phyloP scores from a whole-genome alignment of 2,797 vertebrate species.

The Crypturellus tataupa region DNA sequence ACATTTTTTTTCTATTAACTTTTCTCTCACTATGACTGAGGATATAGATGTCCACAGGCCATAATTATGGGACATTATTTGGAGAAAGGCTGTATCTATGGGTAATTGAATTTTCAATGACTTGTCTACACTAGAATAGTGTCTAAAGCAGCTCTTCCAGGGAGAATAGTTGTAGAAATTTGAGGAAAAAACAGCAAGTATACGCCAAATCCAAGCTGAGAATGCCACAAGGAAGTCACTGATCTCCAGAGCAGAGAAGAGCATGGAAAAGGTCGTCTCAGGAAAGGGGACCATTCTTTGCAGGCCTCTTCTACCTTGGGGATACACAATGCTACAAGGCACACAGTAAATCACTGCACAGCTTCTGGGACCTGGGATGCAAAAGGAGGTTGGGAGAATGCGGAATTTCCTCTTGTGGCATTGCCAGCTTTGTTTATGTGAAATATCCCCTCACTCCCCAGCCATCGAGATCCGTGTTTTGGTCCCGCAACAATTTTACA shows the following conservation, averaged over 20 bases:
- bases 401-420: background rate
- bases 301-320: background rate
- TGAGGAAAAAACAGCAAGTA: background rate
- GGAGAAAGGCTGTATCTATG: background rate
- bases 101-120: background rate
- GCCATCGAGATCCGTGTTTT: slow-evolving; percentile 39
- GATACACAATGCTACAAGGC: background rate
- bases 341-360: accelerated
- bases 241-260: background rate
- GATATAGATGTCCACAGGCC: background rate
- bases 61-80: background rate
- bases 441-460: slow-evolving; percentile 13
- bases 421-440: background rate
- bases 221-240: background rate
- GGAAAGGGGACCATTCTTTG: background rate
- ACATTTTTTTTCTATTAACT: background rate
- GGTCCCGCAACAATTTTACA: slow-evolving; percentile 46
- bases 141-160: background rate
- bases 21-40: background rate
- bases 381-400: background rate
- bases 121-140: accelerated
- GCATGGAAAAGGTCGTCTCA: background rate
- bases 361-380: accelerated
- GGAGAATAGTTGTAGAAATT: background rate
- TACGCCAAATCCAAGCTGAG: background rate